Percentiles rank a stretch among this genome's conserved stretches.
Evolutionary conservation across 2,113 vertebrate genomes (phyloP).

Genomic region (Bagarius yarrelli): DNA sequence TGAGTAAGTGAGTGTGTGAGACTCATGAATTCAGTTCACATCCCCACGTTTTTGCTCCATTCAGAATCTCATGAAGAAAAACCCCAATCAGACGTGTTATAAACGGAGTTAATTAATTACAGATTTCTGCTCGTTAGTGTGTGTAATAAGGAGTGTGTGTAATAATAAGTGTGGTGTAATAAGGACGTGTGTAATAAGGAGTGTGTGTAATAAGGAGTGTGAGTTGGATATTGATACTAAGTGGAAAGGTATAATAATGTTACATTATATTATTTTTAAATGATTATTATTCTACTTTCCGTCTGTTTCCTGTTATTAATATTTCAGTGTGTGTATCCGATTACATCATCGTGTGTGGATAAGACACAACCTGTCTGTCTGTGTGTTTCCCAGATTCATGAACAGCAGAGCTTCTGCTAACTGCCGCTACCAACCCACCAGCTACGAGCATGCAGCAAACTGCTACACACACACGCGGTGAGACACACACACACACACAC

Average conservation of each 20-base stretch:
- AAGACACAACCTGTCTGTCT: not conserved
- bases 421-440: conserved; percentile 95
- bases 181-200: too few species aligned
- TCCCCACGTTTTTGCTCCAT: too few species aligned
- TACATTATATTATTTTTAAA: not conserved
- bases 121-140: not conserved
- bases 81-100: not conserved
- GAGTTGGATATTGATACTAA: too few species aligned
- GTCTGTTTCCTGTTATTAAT: not conserved
- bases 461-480: conserved; percentile 97
- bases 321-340: not conserved
- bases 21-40: too few species aligned
- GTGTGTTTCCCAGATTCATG: conserved; percentile 86
- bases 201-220: too few species aligned
- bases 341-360: not conserved
- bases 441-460: conserved; percentile 97
- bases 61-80: not conserved
- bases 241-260: not conserved
- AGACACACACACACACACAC: not conserved
- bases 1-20: too few species aligned
- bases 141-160: too few species aligned
- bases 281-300: not conserved
- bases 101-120: not conserved
- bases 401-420: conserved; percentile 92
- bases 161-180: too few species aligned